phyloP scores from a whole-genome alignment of 2,797 vertebrate genomes.

The Holocentrus rufus region DNA sequence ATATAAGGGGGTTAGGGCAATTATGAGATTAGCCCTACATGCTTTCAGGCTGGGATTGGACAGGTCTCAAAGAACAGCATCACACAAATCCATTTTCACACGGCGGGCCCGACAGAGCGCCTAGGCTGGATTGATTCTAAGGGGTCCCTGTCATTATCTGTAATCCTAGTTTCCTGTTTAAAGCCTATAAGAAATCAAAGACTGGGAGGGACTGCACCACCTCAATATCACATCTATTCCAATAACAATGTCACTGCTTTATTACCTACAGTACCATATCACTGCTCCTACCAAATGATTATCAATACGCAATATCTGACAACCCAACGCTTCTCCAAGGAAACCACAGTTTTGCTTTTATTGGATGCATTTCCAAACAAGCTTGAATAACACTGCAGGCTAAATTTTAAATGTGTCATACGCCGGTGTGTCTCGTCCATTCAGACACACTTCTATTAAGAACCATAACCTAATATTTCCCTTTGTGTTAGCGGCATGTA shows the following conservation, averaged over 20 bases:
- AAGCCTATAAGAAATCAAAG: slow-evolving; percentile 79
- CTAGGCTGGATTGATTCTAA: slow-evolving; percentile 83
- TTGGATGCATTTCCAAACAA: slow-evolving; percentile 64
- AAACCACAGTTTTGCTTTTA: slow-evolving; percentile 54
- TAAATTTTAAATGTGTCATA: slow-evolving; percentile 56
- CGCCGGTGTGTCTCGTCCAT: slow-evolving; percentile 54
- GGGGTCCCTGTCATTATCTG: slow-evolving; percentile 83
- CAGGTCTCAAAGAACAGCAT: slow-evolving; percentile 84
- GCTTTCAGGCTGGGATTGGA: slow-evolving; percentile 84
- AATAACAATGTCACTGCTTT: slow-evolving; percentile 76
- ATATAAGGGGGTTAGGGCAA: slow-evolving; percentile 86
- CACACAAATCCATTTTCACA: slow-evolving; percentile 85
- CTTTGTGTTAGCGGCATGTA: slow-evolving; percentile 59
- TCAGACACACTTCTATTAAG: slow-evolving; percentile 67
- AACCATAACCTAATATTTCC: slow-evolving; percentile 72
- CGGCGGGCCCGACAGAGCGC: slow-evolving; percentile 77
- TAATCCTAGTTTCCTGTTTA: slow-evolving; percentile 83
- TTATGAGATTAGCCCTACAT: slow-evolving; percentile 90
- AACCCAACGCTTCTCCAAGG: slow-evolving; percentile 22
- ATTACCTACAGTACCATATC: slow-evolving; percentile 69
- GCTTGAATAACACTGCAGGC: slow-evolving; percentile 48
- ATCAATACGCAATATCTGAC: slow-evolving; percentile 72
- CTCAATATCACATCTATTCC: slow-evolving; percentile 74
- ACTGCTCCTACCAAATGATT: slow-evolving; percentile 67
- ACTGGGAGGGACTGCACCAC: slow-evolving; percentile 68